Conservation (phyloP, 2,888 invertebrate species). For the Homarus gammarus region DNA sequence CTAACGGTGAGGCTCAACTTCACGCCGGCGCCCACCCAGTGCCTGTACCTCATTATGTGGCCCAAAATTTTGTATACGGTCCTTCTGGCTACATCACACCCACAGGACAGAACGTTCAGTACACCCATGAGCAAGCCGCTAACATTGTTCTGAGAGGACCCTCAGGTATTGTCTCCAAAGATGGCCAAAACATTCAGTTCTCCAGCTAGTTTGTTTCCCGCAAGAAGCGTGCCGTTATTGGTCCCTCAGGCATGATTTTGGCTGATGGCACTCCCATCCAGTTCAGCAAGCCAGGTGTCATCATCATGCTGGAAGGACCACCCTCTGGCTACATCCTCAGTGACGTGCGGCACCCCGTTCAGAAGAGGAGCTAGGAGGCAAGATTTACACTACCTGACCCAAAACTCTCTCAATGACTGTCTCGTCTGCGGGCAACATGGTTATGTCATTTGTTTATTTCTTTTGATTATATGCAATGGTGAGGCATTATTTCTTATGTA, state of each 20-base stretch:
- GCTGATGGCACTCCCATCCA: neutral
- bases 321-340: conserved; percentile 18
- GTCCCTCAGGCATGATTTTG: conserved; percentile 46
- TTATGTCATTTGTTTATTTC: no score
- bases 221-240: neutral
- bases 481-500: no score
- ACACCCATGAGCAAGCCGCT: conserved; percentile 53
- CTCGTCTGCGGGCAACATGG: no score
- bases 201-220: neutral
- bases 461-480: no score
- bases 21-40: conserved; percentile 7
- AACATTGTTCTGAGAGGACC: conserved; percentile 67
- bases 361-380: neutral
- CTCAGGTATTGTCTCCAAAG: conserved; percentile 58
- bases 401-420: no score
- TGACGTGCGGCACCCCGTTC: conserved; percentile 10
- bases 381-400: no score
- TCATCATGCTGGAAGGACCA: conserved; percentile 30
- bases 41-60: neutral
- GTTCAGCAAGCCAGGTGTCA: neutral
- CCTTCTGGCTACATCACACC: conserved; percentile 55
- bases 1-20: conserved; percentile 52
- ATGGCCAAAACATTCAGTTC: conserved; percentile 50
- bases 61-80: neutral
- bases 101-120: conserved; percentile 60